Evolutionary conservation across 2,888 invertebrate genomes (phyloP), one percentile per base, ranked within the genome.

Genomic region (Melinaea menophilus): DNA sequence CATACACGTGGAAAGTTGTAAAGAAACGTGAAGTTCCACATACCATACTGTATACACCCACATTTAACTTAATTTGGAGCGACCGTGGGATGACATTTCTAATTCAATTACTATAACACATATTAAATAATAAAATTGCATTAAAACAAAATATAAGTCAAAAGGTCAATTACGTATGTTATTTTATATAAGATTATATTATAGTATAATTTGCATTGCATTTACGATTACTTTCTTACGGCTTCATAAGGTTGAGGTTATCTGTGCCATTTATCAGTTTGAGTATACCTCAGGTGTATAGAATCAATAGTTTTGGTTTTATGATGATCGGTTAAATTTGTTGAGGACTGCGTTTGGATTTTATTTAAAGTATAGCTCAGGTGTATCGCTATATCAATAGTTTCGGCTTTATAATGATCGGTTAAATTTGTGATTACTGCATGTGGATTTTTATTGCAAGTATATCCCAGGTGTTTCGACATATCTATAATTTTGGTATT

Each of bases 11-110:
- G 82, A 84, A 86, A 86, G 83, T 78, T 71, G 75, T 79, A 82
- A 81, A 79, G 80, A 83, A 85, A 84, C 77, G 81, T 80, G 78
- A 81, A 84, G 79, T 22, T 22, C 22, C 22, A 22, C 22, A 22
- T 22, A 22, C 22, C 22, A 22, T 22, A 22, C 22, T 22, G 22
- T 83, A 79, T 69, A 76, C 82, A 78, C 85, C 85, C 79, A 87
- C 85, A 80, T 79, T 65, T 69, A 61, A 58, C 59, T 61, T 60
- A 59, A 67, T 61, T 63, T 68, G 66, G 69, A 70, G 68, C 70
- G 64, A 63, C 84, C 81, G 85, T 87, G 81, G 81, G 82, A 76
- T 80, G 84, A 82, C 80, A 82, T 87, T 88, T 88, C 84, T 87
- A 85, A 87, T 88, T 85, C 81, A 78, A 59, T 55, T 58, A 55